These are phyloP conservation scores for Urocitellus parryii DNA, from an alignment of 2,113 vertebrate genomes.

Conservation along the genomic window DNA sequence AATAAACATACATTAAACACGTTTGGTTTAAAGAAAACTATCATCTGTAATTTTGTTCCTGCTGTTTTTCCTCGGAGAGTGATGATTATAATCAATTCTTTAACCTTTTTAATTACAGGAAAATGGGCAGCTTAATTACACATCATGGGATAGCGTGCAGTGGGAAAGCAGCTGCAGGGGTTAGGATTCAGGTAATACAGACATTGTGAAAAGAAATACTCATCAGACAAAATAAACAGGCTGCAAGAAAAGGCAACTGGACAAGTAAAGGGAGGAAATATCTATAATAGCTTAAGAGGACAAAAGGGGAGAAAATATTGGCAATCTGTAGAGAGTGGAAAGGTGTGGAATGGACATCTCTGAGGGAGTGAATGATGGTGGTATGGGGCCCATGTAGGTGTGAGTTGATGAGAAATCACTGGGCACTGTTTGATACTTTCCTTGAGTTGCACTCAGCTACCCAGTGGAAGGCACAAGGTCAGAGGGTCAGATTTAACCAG, in stretches of 20 bases:
- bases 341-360: background rate
- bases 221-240: conserved; percentile 19
- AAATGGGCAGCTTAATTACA: conserved; percentile 72
- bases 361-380: background rate
- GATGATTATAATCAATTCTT: conserved; percentile 77
- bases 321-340: background rate
- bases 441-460: background rate
- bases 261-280: background rate
- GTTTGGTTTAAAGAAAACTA: conserved; percentile 55
- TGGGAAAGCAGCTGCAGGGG: background rate
- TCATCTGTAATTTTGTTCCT: conserved; percentile 71
- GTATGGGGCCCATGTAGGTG: background rate
- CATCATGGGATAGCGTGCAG: conserved; percentile 22
- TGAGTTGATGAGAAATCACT: background rate
- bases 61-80: conserved; percentile 62
- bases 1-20: conserved; percentile 65
- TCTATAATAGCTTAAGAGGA: background rate
- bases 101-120: conserved; percentile 78
- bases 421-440: background rate
- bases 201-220: conserved; percentile 16
- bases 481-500: background rate
- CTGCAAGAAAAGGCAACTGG: conserved; percentile 17
- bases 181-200: conserved; percentile 55
- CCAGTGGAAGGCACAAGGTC: background rate
- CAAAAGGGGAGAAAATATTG: background rate